Evolutionary conservation across 2,113 vertebrate genomes (phyloP).

Genomic region (Protobothrops flavoviridis): DNA sequence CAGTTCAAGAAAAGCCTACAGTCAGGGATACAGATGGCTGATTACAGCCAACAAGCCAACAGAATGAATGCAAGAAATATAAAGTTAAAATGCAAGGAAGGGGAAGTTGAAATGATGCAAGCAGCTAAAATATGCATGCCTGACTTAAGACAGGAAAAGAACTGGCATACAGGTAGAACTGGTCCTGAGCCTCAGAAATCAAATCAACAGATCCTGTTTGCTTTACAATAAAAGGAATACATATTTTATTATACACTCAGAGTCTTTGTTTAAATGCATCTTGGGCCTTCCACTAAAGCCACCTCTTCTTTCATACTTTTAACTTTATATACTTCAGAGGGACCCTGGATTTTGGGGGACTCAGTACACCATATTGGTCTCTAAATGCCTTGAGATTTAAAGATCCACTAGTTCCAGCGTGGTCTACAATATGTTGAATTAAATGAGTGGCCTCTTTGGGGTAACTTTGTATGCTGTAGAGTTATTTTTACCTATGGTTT

Average conservation of each 20-base stretch:
- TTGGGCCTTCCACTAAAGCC: not conserved
- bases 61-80: not conserved
- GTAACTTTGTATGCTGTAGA: not conserved
- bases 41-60: not conserved
- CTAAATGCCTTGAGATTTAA: not conserved
- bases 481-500: not conserved
- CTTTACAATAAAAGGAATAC: not conserved
- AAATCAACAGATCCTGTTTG: not conserved
- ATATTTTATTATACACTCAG: not conserved
- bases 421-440: not conserved
- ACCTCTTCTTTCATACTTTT: not conserved
- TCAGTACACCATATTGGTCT: not conserved
- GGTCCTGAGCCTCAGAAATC: not conserved
- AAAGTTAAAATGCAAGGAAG: not conserved
- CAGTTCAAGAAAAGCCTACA: not conserved
- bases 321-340: not conserved
- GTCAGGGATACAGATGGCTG: not conserved
- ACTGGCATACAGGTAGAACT: not conserved
- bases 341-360: not conserved
- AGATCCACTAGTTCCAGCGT: not conserved
- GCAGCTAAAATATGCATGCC: not conserved
- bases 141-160: not conserved
- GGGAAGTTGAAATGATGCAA: not conserved
- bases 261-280: not conserved
- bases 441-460: not conserved